Evolutionary conservation across 2,888 invertebrate genomes (phyloP).

Genomic region (Uropetala carovei): DNA sequence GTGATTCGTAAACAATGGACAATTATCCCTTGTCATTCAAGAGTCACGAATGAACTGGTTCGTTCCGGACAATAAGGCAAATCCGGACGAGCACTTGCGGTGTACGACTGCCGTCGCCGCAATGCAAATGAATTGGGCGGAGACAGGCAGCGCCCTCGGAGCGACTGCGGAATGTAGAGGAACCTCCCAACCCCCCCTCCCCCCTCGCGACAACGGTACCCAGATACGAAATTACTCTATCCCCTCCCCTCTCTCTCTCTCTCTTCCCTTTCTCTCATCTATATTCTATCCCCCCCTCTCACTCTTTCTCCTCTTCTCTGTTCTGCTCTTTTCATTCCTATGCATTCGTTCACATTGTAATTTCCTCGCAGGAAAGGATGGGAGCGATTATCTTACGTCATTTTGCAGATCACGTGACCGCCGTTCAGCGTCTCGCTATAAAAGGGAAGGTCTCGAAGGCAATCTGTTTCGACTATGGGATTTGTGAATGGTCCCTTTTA

Average conservation of each 20-base stretch:
- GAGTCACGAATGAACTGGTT: conserved; percentile 29
- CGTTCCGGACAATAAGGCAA: conserved; percentile 28
- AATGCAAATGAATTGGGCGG: conserved; percentile 27
- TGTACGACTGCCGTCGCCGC: conserved; percentile 7
- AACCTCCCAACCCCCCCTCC: background rate
- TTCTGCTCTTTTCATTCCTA: background rate
- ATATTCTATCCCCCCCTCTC: background rate
- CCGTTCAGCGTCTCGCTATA: background rate
- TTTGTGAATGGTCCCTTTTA: conserved; percentile 29
- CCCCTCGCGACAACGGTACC: background rate
- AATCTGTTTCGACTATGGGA: conserved; percentile 28
- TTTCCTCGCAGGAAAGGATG: conserved; percentile 26
- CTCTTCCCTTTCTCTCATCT: background rate
- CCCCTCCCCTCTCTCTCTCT: background rate
- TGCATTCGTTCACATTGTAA: background rate
- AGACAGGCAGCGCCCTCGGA: background rate
- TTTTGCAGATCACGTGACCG: conserved; percentile 10
- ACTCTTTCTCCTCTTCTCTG: background rate
- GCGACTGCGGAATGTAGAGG: background rate
- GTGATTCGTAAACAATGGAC: background rate
- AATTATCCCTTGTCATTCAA: conserved; percentile 25
- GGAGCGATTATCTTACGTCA: conserved; percentile 8
- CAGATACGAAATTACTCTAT: background rate
- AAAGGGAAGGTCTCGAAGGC: conserved; percentile 19
- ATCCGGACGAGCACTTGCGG: background rate